Evolutionary conservation across 2,113 vertebrate genomes (phyloP).

Genomic region (Campylomormyrus tamandua): DNA sequence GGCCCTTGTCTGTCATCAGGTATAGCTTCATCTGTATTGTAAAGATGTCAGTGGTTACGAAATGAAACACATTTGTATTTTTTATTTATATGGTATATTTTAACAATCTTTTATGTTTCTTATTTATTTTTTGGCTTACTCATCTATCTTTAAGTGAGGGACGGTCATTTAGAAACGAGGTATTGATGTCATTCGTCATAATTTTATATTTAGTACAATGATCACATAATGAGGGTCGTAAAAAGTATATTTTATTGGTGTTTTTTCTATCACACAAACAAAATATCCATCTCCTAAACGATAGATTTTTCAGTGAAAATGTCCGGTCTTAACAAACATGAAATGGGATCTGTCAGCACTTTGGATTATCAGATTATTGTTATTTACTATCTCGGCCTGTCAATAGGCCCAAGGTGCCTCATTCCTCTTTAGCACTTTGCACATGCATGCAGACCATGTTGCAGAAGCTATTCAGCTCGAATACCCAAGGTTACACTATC

Average conservation of each 20-base stretch:
- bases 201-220: background rate
- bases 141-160: background rate
- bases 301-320: slow-evolving; percentile 2
- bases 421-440: background rate
- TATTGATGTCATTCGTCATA: background rate
- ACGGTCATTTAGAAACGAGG: background rate
- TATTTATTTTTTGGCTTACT: background rate
- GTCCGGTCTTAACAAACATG: background rate
- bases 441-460: background rate
- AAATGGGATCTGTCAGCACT: background rate
- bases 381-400: background rate
- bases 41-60: background rate
- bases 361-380: background rate
- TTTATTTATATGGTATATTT: background rate
- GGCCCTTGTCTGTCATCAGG: background rate
- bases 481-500: background rate
- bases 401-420: background rate
- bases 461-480: background rate
- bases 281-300: background rate
- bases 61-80: background rate
- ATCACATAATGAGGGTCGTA: background rate
- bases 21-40: background rate
- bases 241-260: background rate
- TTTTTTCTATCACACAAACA: background rate
- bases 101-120: background rate